Conservation (phyloP, 2,797 vertebrate genomes). For the Tamandua tetradactyla region DNA sequence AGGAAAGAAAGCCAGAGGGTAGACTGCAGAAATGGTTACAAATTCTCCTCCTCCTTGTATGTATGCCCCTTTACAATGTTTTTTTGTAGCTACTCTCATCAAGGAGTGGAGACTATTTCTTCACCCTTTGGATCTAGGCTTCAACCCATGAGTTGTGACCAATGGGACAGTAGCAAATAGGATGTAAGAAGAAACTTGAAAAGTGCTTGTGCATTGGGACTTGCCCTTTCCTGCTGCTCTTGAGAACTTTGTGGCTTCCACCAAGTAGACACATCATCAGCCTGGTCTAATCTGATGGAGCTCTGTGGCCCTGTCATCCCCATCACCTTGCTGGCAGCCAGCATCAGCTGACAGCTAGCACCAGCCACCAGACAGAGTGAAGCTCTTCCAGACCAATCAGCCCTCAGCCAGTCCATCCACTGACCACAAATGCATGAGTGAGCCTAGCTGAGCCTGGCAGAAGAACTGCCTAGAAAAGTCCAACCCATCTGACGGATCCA, state of each 20-base stretch:
- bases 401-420: not conserved
- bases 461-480: not conserved
- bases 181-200: not conserved
- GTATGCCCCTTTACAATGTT: not conserved
- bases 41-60: not conserved
- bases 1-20: not conserved
- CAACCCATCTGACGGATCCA: not conserved
- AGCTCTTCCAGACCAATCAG: not conserved
- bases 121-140: not conserved
- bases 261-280: not conserved
- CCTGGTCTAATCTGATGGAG: not conserved
- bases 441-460: not conserved
- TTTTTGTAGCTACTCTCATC: not conserved
- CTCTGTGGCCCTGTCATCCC: not conserved
- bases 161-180: not conserved
- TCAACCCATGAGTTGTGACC: not conserved
- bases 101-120: not conserved
- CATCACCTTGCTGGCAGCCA: not conserved
- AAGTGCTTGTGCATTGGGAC: not conserved
- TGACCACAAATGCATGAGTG: not conserved
- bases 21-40: not conserved
- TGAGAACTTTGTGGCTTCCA: not conserved
- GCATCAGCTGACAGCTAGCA: not conserved
- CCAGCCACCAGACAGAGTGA: not conserved
- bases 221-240: not conserved